phyloP scores from a whole-genome alignment of 2,797 vertebrate genomes.

The Karalla daura region DNA sequence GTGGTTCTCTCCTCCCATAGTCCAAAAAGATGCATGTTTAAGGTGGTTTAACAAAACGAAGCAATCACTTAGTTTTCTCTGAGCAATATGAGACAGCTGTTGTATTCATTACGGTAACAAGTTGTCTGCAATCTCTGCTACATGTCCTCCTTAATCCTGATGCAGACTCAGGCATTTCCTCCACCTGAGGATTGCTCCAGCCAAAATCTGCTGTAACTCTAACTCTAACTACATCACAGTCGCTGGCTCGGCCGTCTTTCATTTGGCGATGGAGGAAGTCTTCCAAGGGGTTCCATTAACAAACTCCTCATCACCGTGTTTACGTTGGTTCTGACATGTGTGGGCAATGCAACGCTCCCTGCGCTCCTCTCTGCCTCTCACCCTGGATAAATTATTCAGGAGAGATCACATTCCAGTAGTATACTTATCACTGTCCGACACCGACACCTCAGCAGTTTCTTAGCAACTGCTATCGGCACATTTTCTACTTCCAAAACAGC shows the following conservation, averaged over 20 bases:
- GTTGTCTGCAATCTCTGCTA: slow-evolving; percentile 45
- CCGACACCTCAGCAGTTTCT: slow-evolving; percentile 76
- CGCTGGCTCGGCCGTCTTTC: slow-evolving; percentile 15
- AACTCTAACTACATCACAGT: slow-evolving; percentile 43
- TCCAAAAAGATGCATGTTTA: neutral
- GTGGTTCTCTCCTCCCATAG: no score
- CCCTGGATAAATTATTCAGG: slow-evolving; percentile 75
- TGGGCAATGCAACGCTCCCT: slow-evolving; percentile 53
- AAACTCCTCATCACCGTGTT: slow-evolving; percentile 60
- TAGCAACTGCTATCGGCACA: slow-evolving; percentile 80
- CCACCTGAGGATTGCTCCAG: slow-evolving; percentile 34
- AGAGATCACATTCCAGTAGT: slow-evolving; percentile 72
- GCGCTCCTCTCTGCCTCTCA: slow-evolving; percentile 51
- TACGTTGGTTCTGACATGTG: slow-evolving; percentile 67
- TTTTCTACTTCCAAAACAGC: slow-evolving; percentile 54
- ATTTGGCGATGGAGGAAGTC: slow-evolving; percentile 26
- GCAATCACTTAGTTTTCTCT: slow-evolving; percentile 41
- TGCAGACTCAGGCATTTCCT: slow-evolving; percentile 39
- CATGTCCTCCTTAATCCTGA: slow-evolving; percentile 46
- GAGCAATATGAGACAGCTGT: slow-evolving; percentile 50
- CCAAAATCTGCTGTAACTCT: slow-evolving; percentile 29
- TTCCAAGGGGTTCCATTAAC: slow-evolving; percentile 49
- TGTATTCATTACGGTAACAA: slow-evolving; percentile 50
- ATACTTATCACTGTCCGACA: slow-evolving; percentile 79
- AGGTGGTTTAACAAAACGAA: slow-evolving; percentile 19